phyloP scores from a whole-genome alignment of 2,797 vertebrate genomes.

The Microchirus variegatus region DNA sequence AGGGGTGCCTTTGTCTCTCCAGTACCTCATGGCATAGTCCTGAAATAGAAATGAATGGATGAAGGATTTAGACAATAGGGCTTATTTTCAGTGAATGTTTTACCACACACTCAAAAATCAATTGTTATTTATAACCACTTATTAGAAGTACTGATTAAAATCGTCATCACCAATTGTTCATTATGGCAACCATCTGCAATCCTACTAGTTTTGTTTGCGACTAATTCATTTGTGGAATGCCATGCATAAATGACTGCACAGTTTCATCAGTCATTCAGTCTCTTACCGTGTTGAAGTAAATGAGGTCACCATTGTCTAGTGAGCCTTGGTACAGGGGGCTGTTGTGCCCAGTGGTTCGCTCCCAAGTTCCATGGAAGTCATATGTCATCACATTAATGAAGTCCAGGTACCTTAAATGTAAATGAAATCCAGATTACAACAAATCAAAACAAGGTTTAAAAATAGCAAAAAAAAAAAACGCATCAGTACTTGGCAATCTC shows the following conservation, averaged over 20 bases:
- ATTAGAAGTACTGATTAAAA: too few relatives aligned
- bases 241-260: background rate
- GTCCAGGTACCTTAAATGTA: constrained; percentile 73
- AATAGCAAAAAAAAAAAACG: background rate
- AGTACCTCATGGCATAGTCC: constrained; percentile 85
- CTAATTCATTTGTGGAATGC: background rate
- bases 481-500: constrained; percentile 70
- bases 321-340: constrained; percentile 81
- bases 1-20: constrained; percentile 82
- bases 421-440: background rate
- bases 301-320: constrained; percentile 70
- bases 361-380: constrained; percentile 84
- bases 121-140: too few relatives aligned
- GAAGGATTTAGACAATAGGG: background rate
- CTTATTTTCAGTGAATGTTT: too few relatives aligned
- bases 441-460: background rate
- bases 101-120: too few relatives aligned
- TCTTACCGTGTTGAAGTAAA: constrained; percentile 82
- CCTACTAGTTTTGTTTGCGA: too few relatives aligned
- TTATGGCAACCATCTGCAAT: too few relatives aligned
- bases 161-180: too few relatives aligned
- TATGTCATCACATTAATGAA: constrained; percentile 86
- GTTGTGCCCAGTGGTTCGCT: constrained; percentile 83
- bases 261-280: background rate
- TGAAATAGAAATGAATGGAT: constrained; percentile 29